Percentiles rank a stretch among this genome's conserved stretches.
These are phyloP conservation scores for Sipunculus nudus DNA, from an alignment of 2,888 invertebrate species.

Conservation along the genomic window DNA sequence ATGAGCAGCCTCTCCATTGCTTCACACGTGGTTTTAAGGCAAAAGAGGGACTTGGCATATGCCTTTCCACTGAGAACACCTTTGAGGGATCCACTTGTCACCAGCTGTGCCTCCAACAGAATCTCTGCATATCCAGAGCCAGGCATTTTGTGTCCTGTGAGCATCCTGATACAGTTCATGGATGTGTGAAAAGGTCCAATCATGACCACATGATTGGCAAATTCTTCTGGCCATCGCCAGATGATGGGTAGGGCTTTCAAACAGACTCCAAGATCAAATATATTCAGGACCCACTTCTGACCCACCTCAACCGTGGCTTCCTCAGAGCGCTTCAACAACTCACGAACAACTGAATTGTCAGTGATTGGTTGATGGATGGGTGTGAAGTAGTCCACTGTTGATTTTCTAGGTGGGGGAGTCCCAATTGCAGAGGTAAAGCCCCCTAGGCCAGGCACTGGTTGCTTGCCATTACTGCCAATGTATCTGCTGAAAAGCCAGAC, in stretches of 20 bases:
- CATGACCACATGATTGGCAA: constrained; percentile 5
- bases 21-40: constrained; percentile 18
- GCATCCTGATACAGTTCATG: constrained; percentile 25
- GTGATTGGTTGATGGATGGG: constrained; percentile 26
- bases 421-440: constrained; percentile 22
- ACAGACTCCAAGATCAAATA: constrained; percentile 14
- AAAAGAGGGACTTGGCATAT: constrained; percentile 15
- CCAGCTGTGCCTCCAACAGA: constrained; percentile 23
- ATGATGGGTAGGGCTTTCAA: constrained; percentile 25
- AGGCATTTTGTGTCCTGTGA: constrained; percentile 16
- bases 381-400: constrained; percentile 22
- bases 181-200: constrained; percentile 19
- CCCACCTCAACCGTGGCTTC: constrained; percentile 17
- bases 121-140: constrained; percentile 19
- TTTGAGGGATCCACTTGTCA: constrained; percentile 25
- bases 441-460: constrained; percentile 14
- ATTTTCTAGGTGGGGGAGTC: constrained; percentile 10
- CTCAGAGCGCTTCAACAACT: constrained; percentile 22
- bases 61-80: constrained; percentile 24
- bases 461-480: constrained; percentile 14
- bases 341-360: constrained; percentile 10
- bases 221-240: constrained; percentile 15
- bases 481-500: neutral
- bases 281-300: constrained; percentile 15
- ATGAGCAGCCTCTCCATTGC: constrained; percentile 22